phyloP scores from a whole-genome alignment of 2,888 invertebrate species.

The Heliconius erato region DNA sequence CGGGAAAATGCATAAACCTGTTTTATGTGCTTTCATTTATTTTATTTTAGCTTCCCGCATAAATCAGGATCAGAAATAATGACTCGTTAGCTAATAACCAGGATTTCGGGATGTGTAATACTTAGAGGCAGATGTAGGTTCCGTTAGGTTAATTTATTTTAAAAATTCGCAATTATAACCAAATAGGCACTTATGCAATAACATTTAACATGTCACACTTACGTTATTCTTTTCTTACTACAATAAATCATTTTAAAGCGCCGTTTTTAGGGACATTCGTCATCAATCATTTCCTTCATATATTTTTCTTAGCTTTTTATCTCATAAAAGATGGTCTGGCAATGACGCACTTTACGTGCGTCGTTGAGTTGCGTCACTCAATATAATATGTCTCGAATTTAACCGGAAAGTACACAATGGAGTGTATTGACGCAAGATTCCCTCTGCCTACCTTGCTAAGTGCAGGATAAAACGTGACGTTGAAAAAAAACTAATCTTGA shows the following conservation, averaged over 20 bases:
- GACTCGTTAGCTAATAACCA: too few relatives aligned
- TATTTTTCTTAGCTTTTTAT: not conserved
- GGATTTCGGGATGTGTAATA: not conserved
- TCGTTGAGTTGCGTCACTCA: not conserved
- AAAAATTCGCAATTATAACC: too few relatives aligned
- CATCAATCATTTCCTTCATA: not conserved
- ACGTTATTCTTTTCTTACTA: not conserved
- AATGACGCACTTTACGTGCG: not conserved
- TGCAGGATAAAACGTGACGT: too few relatives aligned
- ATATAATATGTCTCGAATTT: not conserved
- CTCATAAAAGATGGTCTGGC: not conserved
- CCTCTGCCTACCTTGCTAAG: too few relatives aligned
- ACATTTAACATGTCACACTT: not conserved
- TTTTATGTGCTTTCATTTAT: too few relatives aligned
- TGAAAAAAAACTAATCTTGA: too few relatives aligned
- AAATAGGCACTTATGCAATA: too few relatives aligned
- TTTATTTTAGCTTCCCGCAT: too few relatives aligned
- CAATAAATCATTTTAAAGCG: slow-evolving; percentile 2
- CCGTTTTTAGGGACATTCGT: not conserved
- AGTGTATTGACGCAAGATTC: not conserved
- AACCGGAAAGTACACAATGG: not conserved
- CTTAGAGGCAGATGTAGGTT: not conserved
- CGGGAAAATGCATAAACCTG: too few relatives aligned
- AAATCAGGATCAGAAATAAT: too few relatives aligned
- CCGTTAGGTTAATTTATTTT: too few relatives aligned